Base-by-base conservation (phyloP, 2,797 vertebrate genomes). In the Heliangelus exortis region DNA sequence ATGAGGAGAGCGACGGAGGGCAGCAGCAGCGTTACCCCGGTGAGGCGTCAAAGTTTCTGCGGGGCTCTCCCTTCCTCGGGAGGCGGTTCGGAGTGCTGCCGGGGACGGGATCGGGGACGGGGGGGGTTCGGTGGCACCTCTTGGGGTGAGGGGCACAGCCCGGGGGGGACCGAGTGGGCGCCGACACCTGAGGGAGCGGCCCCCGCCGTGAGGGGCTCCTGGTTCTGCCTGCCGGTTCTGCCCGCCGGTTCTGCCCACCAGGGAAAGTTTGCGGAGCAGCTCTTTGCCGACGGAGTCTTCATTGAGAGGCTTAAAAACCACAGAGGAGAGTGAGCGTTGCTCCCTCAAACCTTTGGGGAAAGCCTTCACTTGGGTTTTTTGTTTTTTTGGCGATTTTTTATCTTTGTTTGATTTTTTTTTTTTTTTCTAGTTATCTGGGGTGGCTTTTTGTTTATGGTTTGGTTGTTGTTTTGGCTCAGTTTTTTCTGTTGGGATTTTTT, bases 31-130 rank as follows among this genome's bases (percentile, higher is more conserved):
- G 36, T 53, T 90, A 10, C 50, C 53, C 87, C 34, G 95, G 95
- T 96, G 93, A 96, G 95, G 48, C 41, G 84, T 31, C 54, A 12
- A 48, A 76, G 78, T 68, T 88, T 36, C 33, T 43, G 84, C 31
- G 29, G 7, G 43, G 59, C 67, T 85, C 36, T 79, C 78, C 75
- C 57, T 50, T 50, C 34, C 41, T 59, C 29, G 50, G 58, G 59
- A 9, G 33, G 54, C 19, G 51, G 63, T 59, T 28, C 5, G 31
- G 12, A 3, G 73, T 6, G 7, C 34, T n/a, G 63, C 31, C 3
- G 55, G 47, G 55, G 54, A 19, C 28, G 6, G 41, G 12, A 21
- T 5, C 4, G 8, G 39, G 58, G 39, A 51, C 1, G 41, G 6
- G 26, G 48, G 61, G 15, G 23, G 54, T 3, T 20, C 4, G n/a